These are phyloP conservation scores for Sandelia bainsii DNA, from an alignment of 2,797 vertebrate genomes.

Conservation along the genomic window DNA sequence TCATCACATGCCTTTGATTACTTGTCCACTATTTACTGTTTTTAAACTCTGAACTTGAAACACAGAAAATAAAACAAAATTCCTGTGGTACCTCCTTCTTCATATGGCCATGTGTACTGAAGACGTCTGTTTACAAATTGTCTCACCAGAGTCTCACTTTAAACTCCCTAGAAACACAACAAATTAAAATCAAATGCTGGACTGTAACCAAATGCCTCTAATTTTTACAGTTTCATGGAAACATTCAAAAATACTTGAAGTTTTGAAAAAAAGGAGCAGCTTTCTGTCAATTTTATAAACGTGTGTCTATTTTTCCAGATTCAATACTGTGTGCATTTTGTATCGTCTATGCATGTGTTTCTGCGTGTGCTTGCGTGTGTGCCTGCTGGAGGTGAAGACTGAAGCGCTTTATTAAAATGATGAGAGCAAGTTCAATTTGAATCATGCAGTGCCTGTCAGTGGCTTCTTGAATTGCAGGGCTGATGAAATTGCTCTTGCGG, in stretches of 20 bases:
- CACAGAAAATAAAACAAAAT: conserved; percentile 76
- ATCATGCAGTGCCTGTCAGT: conserved; percentile 86
- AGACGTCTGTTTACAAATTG: conserved; percentile 60
- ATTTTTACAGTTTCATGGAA: conserved; percentile 59
- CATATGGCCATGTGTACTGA: conserved; percentile 64
- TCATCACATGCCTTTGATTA: conserved; percentile 83
- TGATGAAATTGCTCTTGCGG: conserved; percentile 88
- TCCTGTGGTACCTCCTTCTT: conserved; percentile 58
- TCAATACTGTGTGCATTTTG: conserved; percentile 63
- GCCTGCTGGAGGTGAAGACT: conserved; percentile 80
- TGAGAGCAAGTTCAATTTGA: conserved; percentile 86
- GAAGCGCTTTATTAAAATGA: conserved; percentile 86
- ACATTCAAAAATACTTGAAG: conserved; percentile 64
- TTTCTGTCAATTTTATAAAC: conserved; percentile 59
- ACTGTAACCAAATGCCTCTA: conserved; percentile 51
- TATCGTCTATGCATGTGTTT: conserved; percentile 44
- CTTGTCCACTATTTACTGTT: conserved; percentile 83
- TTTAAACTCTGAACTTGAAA: conserved; percentile 82
- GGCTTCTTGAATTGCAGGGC: conserved; percentile 83
- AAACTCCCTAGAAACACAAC: conserved; percentile 37
- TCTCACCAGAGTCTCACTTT: conserved; percentile 26
- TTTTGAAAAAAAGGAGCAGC: conserved; percentile 54
- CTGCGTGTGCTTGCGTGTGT: conserved; percentile 29
- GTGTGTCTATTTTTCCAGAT: conserved; percentile 49
- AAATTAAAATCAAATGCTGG: conserved; percentile 50